phyloP scores from a whole-genome alignment of 2,888 invertebrate species.

The Watsonalla cultraria region DNA sequence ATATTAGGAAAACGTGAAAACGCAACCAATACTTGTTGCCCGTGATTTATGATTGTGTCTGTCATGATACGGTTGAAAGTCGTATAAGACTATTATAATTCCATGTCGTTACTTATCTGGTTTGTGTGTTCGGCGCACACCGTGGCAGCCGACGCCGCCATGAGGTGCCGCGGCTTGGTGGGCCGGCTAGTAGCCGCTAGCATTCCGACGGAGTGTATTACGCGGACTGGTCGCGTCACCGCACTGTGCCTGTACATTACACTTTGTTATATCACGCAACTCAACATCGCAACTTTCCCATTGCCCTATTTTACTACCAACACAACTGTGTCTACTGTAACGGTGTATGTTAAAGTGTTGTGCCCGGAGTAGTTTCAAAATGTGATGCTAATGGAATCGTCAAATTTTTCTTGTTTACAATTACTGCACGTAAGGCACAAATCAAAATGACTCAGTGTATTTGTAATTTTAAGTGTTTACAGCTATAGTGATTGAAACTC shows the following conservation, averaged over 20 bases:
- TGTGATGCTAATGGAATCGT: conserved; percentile 33
- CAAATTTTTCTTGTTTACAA: conserved; percentile 30
- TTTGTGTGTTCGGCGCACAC: neutral
- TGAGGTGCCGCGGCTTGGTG: neutral
- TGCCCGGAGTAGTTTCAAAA: conserved; percentile 17
- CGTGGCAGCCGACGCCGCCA: neutral
- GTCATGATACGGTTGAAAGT: no score
- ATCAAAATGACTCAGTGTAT: conserved; percentile 65
- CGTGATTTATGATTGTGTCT: no score
- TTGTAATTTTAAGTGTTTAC: conserved; percentile 54
- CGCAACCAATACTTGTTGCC: no score
- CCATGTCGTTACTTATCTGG: neutral
- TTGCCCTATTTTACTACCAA: conserved; percentile 24
- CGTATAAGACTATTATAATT: neutral
- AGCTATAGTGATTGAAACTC: conserved; percentile 46
- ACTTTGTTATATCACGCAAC: conserved; percentile 32
- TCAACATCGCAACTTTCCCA: conserved; percentile 42
- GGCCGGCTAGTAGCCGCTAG: conserved; percentile 13
- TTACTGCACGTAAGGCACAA: conserved; percentile 40
- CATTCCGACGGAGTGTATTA: conserved; percentile 52
- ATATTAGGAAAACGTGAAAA: no score
- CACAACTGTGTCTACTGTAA: conserved; percentile 6
- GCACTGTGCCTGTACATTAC: conserved; percentile 10
- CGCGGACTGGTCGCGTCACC: conserved; percentile 50
- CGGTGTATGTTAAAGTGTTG: conserved; percentile 10